Evolutionary conservation across 2,797 vertebrate genomes (phyloP).

Genomic region (Nothura maculosa): DNA sequence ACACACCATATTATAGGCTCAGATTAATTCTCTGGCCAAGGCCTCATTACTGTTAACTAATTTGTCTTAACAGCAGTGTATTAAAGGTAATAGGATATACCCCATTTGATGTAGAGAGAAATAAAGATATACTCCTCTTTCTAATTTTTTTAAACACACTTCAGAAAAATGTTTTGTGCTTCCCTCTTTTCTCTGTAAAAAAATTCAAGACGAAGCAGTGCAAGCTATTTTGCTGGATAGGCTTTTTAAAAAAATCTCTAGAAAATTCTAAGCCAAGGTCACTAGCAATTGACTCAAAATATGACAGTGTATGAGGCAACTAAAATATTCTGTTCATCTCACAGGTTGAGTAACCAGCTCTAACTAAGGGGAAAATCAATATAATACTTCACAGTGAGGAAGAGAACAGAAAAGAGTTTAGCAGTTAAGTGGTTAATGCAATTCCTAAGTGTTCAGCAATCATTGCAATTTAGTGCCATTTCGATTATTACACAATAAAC

Average conservation of each 20-base stretch:
- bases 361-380: slow-evolving; percentile 50
- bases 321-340: slow-evolving; percentile 62
- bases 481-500: slow-evolving; percentile 90
- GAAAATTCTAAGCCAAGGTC: slow-evolving; percentile 66
- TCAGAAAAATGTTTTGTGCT: neutral
- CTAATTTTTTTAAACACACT: neutral
- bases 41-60: neutral
- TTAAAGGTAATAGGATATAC: neutral
- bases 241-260: slow-evolving; percentile 19
- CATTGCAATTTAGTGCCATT: slow-evolving; percentile 88
- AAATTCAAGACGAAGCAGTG: neutral
- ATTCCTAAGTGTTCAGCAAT: slow-evolving; percentile 86
- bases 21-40: neutral
- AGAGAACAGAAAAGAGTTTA: slow-evolving; percentile 73
- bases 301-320: neutral
- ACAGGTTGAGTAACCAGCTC: slow-evolving; percentile 53
- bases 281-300: slow-evolving; percentile 52
- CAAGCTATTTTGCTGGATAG: slow-evolving; percentile 21
- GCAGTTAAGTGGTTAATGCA: slow-evolving; percentile 86
- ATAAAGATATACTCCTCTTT: neutral
- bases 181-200: neutral
- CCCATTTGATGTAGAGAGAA: neutral
- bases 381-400: slow-evolving; percentile 43
- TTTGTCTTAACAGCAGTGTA: neutral
- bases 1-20: neutral